Evolutionary conservation across 2,888 invertebrate species (phyloP), one percentile per base, ranked within the genome.

Genomic region (Timandra comae): DNA sequence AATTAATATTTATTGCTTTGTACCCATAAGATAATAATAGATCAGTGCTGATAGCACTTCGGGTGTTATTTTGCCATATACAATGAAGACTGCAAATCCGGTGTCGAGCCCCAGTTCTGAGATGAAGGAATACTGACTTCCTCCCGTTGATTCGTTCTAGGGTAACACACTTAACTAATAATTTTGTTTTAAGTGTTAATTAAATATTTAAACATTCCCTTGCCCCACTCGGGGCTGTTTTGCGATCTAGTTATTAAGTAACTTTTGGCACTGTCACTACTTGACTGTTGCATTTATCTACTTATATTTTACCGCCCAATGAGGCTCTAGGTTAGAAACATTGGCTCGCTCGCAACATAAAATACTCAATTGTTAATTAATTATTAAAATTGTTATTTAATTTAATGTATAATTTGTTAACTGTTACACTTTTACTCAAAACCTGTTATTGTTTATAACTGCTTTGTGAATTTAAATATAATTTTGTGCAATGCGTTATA

Each of bases 401-500:
- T n/a, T n/a, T n/a, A n/a, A n/a, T n/a, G n/a, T n/a, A n/a, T n/a
- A n/a, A n/a, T n/a, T n/a, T n/a, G n/a, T n/a, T n/a, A n/a, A n/a
- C n/a, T n/a, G n/a, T n/a, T n/a, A n/a, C n/a, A n/a, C n/a, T n/a
- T n/a, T n/a, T n/a, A n/a, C n/a, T n/a, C n/a, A n/a, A n/a, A n/a
- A n/a, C n/a, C n/a, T n/a, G n/a, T n/a, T 22, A 22, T 22, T 23
- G 8, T 8, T 24, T 24, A 24, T 9, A 5, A 11, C 4, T 2
- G 8, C 11, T 6, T 3, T 10, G 24, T 9, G 43, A 36, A 42
- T 42, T 49, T 38, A 36, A 44, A 38, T 40, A 39, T 41, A 20
- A 52, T 38, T 43, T 27, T 33, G 39, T 63, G 72, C 70, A 39
- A 62, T 60, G 76, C 74, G 68, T 74, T 64, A 40, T 40, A 51